Percentiles rank a stretch among this genome's conserved stretches.
Evolutionary conservation across 1,140 invertebrate species (phyloP).

Genomic region (Limonius californicus): DNA sequence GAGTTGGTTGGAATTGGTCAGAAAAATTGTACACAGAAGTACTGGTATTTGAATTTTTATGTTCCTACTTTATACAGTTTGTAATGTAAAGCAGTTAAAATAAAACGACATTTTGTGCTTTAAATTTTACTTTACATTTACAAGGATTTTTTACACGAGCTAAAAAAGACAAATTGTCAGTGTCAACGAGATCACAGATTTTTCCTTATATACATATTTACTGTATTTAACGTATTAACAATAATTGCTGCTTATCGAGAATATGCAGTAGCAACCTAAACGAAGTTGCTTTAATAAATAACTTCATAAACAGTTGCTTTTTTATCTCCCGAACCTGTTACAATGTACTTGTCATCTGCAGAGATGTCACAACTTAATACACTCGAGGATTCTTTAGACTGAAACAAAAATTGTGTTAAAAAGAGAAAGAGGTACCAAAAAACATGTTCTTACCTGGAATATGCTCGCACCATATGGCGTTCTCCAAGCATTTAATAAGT

Average conservation of each 20-base stretch:
- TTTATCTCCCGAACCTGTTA: conserved; percentile 98
- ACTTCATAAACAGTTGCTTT: conserved; percentile 99
- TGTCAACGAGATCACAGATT: conserved; percentile 11
- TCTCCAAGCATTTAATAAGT: conserved; percentile 96
- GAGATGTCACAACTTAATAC: conserved; percentile 99
- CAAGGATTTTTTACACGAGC: conserved; percentile 2
- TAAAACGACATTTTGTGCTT: neutral
- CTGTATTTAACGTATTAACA: conserved; percentile 3
- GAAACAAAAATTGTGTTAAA: conserved; percentile 54
- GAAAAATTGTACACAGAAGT: too few species aligned
- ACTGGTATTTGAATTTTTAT: too few species aligned
- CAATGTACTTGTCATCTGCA: conserved; percentile 97
- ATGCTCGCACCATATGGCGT: conserved; percentile 98
- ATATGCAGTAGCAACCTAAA: neutral
- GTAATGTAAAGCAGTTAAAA: neutral
- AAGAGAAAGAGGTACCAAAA: too few species aligned
- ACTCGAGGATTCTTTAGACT: conserved; percentile 98
- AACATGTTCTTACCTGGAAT: conserved; percentile 94
- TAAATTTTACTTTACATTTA: neutral
- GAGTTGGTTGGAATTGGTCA: too few species aligned
- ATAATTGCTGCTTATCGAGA: neutral
- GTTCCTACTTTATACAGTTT: too few species aligned
- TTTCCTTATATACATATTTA: conserved; percentile 11
- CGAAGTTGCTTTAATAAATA: conserved; percentile 70
- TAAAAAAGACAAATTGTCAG: conserved; percentile 14